Evolutionary conservation across 2,888 invertebrate species (phyloP).

Genomic region (Lapara coniferarum): DNA sequence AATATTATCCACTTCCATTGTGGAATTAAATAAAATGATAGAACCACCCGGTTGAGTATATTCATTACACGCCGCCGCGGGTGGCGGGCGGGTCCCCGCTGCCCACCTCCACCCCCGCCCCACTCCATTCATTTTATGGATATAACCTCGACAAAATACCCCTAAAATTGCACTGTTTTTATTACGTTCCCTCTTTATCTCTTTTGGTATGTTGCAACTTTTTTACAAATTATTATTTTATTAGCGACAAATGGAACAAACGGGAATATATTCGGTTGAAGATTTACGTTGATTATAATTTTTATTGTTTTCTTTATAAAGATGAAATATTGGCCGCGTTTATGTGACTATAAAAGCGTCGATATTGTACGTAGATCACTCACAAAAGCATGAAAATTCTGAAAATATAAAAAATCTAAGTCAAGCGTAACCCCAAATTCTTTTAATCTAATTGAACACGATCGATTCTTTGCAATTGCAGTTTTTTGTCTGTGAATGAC

Average conservation of each 20-base stretch:
- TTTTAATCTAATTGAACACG: too few species aligned
- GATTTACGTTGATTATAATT: not conserved
- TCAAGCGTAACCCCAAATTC: too few species aligned
- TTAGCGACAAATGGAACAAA: constrained; percentile 16
- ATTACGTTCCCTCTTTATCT: constrained; percentile 82
- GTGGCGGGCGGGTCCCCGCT: constrained; percentile 44
- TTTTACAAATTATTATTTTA: constrained; percentile 72
- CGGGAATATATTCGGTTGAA: not conserved
- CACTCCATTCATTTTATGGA: constrained; percentile 78
- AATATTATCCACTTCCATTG: constrained; percentile 72
- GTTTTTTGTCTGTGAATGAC: too few species aligned
- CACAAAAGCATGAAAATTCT: too few species aligned
- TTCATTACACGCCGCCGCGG: constrained; percentile 79
- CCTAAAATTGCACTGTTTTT: constrained; percentile 84
- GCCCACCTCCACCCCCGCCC: constrained; percentile 49
- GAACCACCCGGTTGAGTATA: constrained; percentile 79
- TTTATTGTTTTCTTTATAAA: not conserved
- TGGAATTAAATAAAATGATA: constrained; percentile 78
- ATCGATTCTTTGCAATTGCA: too few species aligned
- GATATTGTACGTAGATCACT: too few species aligned
- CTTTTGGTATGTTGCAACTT: constrained; percentile 80
- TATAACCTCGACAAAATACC: constrained; percentile 84
- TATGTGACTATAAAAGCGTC: not conserved
- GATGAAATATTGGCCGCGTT: not conserved
- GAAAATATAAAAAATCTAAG: too few species aligned